phyloP scores from a whole-genome alignment of 2,888 invertebrate genomes.

The Hyalella azteca region DNA sequence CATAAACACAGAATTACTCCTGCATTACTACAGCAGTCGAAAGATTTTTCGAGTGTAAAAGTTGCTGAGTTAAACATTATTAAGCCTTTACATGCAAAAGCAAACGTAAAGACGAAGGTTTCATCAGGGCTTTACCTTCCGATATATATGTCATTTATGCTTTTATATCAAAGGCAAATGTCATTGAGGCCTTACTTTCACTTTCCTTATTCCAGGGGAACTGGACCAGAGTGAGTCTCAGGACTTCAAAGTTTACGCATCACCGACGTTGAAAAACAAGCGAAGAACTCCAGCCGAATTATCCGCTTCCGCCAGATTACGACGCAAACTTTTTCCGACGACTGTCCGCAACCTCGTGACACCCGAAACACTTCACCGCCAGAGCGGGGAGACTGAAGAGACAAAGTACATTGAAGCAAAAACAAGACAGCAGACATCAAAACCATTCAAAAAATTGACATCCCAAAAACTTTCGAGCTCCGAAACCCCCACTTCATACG shows the following conservation, averaged over 20 bases:
- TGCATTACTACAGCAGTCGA: too few relatives aligned
- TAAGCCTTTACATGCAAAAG: too few relatives aligned
- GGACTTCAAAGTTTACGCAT: not conserved
- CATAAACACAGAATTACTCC: too few relatives aligned
- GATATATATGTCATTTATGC: too few relatives aligned
- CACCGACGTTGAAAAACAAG: not conserved
- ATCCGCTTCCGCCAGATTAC: not conserved
- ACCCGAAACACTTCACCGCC: not conserved
- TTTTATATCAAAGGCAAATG: too few relatives aligned
- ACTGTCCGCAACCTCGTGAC: not conserved
- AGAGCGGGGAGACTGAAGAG: not conserved
- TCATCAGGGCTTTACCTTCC: too few relatives aligned
- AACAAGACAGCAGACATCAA: not conserved
- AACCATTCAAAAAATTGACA: not conserved
- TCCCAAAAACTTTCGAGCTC: not conserved
- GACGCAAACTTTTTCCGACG: not conserved
- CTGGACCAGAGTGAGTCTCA: not conserved
- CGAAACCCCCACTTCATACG: not conserved
- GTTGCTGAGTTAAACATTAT: too few relatives aligned
- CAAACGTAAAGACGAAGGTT: too few relatives aligned
- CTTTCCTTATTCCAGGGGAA: not conserved
- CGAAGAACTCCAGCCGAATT: not conserved
- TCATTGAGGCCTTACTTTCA: too few relatives aligned
- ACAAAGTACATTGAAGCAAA: too few relatives aligned
- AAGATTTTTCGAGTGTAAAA: too few relatives aligned